Conservation (phyloP, 1,140 invertebrate genomes). For the Macrocentrus cingulum region DNA sequence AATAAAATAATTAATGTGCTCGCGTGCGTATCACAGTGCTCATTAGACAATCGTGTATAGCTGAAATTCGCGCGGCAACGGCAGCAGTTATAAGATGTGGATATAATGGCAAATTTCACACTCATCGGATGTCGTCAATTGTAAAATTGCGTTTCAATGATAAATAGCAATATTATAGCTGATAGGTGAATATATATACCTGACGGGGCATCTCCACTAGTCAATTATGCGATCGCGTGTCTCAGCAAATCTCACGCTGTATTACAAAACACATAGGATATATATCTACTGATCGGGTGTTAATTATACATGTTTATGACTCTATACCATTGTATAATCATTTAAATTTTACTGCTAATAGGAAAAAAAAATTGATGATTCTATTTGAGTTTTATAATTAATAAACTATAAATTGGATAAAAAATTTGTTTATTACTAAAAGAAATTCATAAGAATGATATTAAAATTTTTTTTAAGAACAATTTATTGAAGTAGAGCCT, state of each 20-base stretch:
- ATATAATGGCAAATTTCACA: no score
- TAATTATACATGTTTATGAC: slow-evolving; percentile 28
- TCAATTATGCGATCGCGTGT: slow-evolving; percentile 29
- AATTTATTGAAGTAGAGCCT: no score
- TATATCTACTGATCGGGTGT: slow-evolving; percentile 23
- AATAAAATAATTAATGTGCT: no score
- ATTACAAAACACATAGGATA: slow-evolving; percentile 22
- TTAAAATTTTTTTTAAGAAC: no score
- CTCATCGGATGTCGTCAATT: background rate
- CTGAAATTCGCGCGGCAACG: no score
- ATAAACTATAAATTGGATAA: no score
- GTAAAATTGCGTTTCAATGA: background rate
- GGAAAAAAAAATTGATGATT: background rate
- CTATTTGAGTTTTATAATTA: background rate
- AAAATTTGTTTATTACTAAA: no score
- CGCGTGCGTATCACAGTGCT: no score
- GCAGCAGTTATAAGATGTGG: no score
- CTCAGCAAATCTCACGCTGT: slow-evolving; percentile 14
- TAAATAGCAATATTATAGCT: background rate
- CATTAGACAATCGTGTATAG: no score
- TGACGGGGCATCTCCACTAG: background rate
- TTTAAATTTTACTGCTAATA: slow-evolving; percentile 13
- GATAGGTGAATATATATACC: background rate
- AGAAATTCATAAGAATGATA: no score
- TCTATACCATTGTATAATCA: slow-evolving; percentile 20